Base-by-base conservation (phyloP, 2,797 vertebrate genomes). In the Sebastolobus alascanus region DNA sequence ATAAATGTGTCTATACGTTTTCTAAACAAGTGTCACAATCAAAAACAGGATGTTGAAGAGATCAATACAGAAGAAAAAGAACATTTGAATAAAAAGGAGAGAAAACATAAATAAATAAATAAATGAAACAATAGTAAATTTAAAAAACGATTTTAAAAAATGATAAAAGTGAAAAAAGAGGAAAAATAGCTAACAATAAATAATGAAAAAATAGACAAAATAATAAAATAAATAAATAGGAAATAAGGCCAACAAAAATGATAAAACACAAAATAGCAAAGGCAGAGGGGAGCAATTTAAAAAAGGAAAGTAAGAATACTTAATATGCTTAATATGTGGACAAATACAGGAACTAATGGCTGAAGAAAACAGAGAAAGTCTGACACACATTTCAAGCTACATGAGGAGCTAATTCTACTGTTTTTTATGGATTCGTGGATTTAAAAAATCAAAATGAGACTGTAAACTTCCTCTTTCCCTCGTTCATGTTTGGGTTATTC, bases 401-500 rank as follows among this genome's bases (percentile, higher is more conserved):
- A 43, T 22, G 27, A 58, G 37, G 54, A 27, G 1, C 3, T 18
- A 4, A 35, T 18, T 40, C 65, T 5, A 35, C 3, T 11, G 18
- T 65, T 55, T 18, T 12, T 67, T 38, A 12, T 56, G 16, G 5
- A 10, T 31, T 69, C 18, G 16, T 52, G 27, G 54, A 68, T 14
- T 22, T 1, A 5, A 33, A 12, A 25, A 54, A 40, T 76, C n/a
- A 1, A 18, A 16, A 37, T 12, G 2, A 74, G 20, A 64, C 25
- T 50, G 8, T 46, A 66, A 61, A 75, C 59, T 4, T 79, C 14
- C 20, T 63, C n/a, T 38, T 50, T 68, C 13, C 12, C 6, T 1
- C 18, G 4, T 14, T 84, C 60, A 12, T 70, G 69, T 68, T 50
- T 83, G 70, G 27, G 52, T 78, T 77, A 6, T 65, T 65, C 38